Evolutionary conservation across 2,113 vertebrate species (phyloP), one percentile per base, ranked within the genome.

Genomic region (Pangasianodon hypophthalmus): DNA sequence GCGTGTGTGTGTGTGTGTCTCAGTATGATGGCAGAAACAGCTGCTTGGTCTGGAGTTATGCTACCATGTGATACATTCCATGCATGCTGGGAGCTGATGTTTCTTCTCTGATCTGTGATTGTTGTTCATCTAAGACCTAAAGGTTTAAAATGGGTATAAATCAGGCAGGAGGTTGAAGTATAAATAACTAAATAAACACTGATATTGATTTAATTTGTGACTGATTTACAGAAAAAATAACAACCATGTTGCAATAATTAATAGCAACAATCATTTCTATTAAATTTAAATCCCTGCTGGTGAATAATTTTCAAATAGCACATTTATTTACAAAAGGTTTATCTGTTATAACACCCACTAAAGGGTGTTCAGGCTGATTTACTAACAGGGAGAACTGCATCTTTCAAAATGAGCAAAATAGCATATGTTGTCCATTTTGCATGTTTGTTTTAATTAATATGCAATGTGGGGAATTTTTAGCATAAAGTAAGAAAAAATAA

Each of bases 11-110:
- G 54, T 62, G 83, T 50, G 62, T 69, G 62, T 54, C 29, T 75
- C 14, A 54, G 64, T 71, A 83, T 88, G 71, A 84, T 88, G 48
- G 50, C 87, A 64, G 37, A 86, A 87, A 79, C 88, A 90, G 86
- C 82, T 90, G 88, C 58, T 41, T 62, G 52, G 67, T 77, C 52
- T 50, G 75, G 37, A 87, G 60, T 62, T 91, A 73, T 89, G 71
- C 67, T 88, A 71, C 24, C 60, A 71, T 91, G 85, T 89, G 88
- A 71, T 26, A 62, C 56, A 73, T 80, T 71, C 44, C 62, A 62
- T 50, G 77, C 54, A 50, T 83, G 77, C 52, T 75, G 54, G 77
- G 71, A 82, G 67, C 67, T 84, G 75, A 52, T 64, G 75, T 89
- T 89, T 88, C 50, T 44, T 84, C 69, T 62, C 58, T 81, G 81